Evolutionary conservation across 2,113 vertebrate species (phyloP), one percentile per base, ranked within the genome.

Genomic region (Engystomops pustulosus): DNA sequence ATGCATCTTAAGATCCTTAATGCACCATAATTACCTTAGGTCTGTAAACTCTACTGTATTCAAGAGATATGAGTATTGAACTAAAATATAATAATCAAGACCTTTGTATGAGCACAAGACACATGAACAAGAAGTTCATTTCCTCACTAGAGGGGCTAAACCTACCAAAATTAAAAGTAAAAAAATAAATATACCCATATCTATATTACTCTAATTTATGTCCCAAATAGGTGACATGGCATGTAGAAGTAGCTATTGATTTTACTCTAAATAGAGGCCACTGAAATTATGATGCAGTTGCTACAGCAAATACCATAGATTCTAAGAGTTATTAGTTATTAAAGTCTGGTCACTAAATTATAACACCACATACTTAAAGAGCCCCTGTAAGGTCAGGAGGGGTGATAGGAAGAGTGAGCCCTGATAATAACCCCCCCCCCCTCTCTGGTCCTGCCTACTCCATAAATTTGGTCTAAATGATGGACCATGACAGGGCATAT

Each of bases 1-100:
- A 70, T 70, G 68, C 36, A 9, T 38, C 68, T 70, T 38, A 41
- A 70, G 36, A 70, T 70, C 4, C 68, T 23, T 70, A 70, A 38
- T 38, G 32, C 30, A 70, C 20, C n/a, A 70, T 70, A 41, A 70
- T 70, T 70, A 41, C 36, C 68, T 70, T 18, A 23, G 68, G 41
- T 25, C 36, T 23, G 8, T 71, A 44, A 71, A 44, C 4, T 14
- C 38, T 71, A 44, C 14, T 20, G 20, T 36, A 36, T 34, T 17
- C 34, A 8, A 36, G 65, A 30, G 65, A 36, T 32, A n/a, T 12
- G 20, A 41, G 3, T n/a, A 41, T 6, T 41, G 36, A 70, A 70
- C 36, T n/a, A 41, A 41, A 38, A 41, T 10, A 41, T 27, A 27
- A 27, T 60, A 62, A 62, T 62, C 27, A 27, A 62, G 25, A 62